These are phyloP conservation scores for Synergus laeviventris DNA, from an alignment of 2,888 invertebrate species.

Conservation along the genomic window DNA sequence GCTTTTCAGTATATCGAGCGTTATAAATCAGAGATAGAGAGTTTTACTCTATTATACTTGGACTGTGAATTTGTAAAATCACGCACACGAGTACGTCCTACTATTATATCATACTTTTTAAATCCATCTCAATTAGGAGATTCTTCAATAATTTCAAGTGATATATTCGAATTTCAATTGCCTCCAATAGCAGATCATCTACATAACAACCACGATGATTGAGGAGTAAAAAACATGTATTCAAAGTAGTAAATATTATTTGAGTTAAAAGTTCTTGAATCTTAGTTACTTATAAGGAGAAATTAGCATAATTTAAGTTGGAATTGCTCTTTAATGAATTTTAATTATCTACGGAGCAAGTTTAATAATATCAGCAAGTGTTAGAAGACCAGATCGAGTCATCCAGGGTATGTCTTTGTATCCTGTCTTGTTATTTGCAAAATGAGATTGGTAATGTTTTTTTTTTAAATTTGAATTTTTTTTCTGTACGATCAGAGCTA, in stretches of 20 bases:
- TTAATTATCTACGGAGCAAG: neutral
- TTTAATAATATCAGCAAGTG: conserved; percentile 33
- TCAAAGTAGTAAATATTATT: neutral
- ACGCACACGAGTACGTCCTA: neutral
- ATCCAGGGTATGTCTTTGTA: conserved; percentile 16
- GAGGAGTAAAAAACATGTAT: neutral
- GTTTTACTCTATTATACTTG: neutral
- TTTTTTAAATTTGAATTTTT: no score
- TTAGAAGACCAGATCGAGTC: conserved; percentile 27
- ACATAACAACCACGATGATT: neutral
- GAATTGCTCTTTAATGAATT: conserved; percentile 26
- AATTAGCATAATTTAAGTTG: neutral
- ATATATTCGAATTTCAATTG: neutral
- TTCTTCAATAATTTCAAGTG: neutral
- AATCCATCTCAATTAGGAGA: neutral
- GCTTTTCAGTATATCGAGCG: neutral
- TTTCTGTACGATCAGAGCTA: no score
- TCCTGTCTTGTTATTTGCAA: neutral
- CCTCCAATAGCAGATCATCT: neutral
- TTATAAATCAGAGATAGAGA: neutral
- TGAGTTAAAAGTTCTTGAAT: neutral
- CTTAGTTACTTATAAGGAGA: neutral
- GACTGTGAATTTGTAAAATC: neutral
- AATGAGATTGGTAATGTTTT: conserved; percentile 4
- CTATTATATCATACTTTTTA: conserved; percentile 3